Evolutionary conservation across 2,113 vertebrate species (phyloP).

Genomic region (Fukomys damarensis): DNA sequence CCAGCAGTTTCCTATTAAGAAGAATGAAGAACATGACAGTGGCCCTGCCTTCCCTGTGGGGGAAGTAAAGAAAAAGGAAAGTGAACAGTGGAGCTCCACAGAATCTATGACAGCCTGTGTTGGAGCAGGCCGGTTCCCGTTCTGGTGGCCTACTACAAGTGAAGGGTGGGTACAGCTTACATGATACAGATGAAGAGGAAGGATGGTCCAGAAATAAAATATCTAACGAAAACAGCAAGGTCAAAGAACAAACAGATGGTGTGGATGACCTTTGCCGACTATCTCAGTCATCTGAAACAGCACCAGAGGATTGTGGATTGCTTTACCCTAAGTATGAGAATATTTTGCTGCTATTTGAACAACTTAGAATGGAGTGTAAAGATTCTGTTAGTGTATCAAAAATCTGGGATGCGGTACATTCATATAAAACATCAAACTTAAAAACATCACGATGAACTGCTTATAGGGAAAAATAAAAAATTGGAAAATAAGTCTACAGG

Average conservation of each 20-base stretch:
- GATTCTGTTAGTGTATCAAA: too few species aligned
- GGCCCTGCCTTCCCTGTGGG: conserved; percentile 51
- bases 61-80: conserved; percentile 60
- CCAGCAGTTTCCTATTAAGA: too few species aligned
- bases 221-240: conserved; percentile 37
- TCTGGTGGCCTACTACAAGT: conserved; percentile 83
- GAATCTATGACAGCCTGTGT: conserved; percentile 70
- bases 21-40: too few species aligned
- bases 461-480: too few species aligned
- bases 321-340: conserved; percentile 86
- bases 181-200: conserved; percentile 89
- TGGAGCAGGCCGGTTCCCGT: conserved; percentile 76
- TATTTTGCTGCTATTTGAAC: conserved; percentile 89
- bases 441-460: too few species aligned
- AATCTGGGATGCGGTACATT: too few species aligned
- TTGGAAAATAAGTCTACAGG: too few species aligned
- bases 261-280: conserved; percentile 90
- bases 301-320: conserved; percentile 89
- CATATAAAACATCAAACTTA: too few species aligned
- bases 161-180: conserved; percentile 89
- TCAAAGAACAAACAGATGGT: conserved; percentile 71
- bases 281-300: conserved; percentile 91
- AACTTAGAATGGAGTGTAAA: conserved; percentile 87
- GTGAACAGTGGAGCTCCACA: conserved; percentile 58
- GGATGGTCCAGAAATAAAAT: conserved; percentile 84